These are phyloP conservation scores for Euleptes europaea DNA, from an alignment of 2,113 vertebrate genomes.

Conservation along the genomic window DNA sequence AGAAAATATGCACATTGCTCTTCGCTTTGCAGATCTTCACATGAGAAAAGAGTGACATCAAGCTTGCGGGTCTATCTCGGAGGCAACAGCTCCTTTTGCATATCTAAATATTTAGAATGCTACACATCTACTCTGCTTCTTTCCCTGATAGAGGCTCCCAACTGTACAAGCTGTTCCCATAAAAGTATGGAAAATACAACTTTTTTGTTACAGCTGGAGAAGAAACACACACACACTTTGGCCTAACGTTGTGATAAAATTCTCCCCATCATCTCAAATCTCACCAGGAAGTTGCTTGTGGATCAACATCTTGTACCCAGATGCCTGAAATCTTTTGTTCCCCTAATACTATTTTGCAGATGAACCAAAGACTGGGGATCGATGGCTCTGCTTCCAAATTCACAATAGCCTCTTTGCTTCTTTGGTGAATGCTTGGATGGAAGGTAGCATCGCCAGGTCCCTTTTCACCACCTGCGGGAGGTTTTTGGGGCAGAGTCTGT, in stretches of 20 bases:
- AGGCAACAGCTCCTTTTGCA: conserved; percentile 40
- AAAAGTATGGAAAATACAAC: conserved; percentile 62
- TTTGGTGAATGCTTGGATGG: no score
- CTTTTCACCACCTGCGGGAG: no score
- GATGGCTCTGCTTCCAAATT: background rate
- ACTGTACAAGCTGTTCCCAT: conserved; percentile 49
- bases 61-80: conserved; percentile 17
- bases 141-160: conserved; percentile 57
- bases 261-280: conserved; percentile 32
- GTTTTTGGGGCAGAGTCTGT: no score
- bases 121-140: conserved; percentile 17
- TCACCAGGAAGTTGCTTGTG: conserved; percentile 8
- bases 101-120: conserved; percentile 65
- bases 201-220: conserved; percentile 58
- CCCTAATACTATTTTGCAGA: conserved; percentile 34
- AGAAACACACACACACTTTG: conserved; percentile 41
- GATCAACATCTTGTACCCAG: conserved; percentile 67
- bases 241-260: conserved; percentile 48
- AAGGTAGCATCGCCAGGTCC: no score
- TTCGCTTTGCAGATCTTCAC: conserved; percentile 30
- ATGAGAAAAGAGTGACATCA: conserved; percentile 37
- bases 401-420: background rate
- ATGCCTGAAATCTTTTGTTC: conserved; percentile 49
- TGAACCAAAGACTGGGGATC: conserved; percentile 8
- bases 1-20: background rate